These are phyloP conservation scores for Darevskia mixta DNA, from an alignment of 2,797 vertebrate species.

Conservation along the genomic window DNA sequence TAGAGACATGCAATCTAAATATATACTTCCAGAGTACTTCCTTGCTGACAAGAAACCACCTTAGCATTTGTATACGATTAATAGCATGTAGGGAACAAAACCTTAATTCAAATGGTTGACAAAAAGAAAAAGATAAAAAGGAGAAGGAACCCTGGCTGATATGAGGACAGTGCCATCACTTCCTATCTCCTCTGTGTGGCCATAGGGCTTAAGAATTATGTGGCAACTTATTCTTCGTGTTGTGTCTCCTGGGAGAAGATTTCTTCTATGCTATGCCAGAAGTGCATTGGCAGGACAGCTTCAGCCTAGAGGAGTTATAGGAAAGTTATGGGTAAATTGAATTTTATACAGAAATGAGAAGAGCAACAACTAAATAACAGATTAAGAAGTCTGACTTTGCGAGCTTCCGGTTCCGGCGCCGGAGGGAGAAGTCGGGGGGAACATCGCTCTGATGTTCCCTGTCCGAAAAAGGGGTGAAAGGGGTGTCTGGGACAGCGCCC, in stretches of 20 bases:
- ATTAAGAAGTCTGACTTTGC: conserved; percentile 41
- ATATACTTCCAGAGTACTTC: conserved; percentile 11
- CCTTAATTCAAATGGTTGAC: rapidly evolving
- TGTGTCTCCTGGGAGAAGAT: neutral
- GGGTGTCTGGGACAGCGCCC: too few relatives aligned
- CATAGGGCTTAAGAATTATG: neutral
- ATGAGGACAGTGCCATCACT: neutral
- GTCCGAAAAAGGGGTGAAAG: too few relatives aligned
- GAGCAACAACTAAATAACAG: conserved; percentile 30
- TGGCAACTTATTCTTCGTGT: too few relatives aligned
- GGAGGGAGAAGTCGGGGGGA: too few relatives aligned
- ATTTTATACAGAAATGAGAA: conserved; percentile 43
- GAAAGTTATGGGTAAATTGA: conserved; percentile 9
- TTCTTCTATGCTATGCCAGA: conserved; percentile 18
- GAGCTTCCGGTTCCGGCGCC: too few relatives aligned
- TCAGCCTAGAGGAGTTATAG: neutral
- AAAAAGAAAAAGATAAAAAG: too few relatives aligned
- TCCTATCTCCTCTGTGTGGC: neutral
- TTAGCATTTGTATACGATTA: neutral
- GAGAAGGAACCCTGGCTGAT: neutral
- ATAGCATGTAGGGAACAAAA: neutral
- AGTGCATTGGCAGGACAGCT: neutral
- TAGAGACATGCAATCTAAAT: conserved; percentile 19
- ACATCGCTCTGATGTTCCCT: too few relatives aligned
- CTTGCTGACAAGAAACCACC: neutral